Percentiles rank a stretch among this genome's conserved stretches.
Evolutionary conservation across 2,113 vertebrate genomes (phyloP).

Genomic region (Laterallus jamaicensis): DNA sequence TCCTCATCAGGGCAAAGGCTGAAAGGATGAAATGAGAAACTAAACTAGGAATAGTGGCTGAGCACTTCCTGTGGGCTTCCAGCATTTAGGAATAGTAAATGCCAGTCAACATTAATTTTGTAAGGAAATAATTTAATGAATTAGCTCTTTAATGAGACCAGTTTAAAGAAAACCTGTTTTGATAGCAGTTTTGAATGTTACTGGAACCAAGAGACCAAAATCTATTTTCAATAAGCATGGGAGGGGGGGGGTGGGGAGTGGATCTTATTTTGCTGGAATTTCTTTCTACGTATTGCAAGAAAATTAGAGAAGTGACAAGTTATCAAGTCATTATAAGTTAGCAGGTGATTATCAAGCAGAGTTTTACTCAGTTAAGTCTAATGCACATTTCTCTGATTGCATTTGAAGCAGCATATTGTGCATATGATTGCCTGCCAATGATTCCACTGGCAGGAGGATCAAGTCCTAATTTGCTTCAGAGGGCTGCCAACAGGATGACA

Average conservation of each 20-base stretch:
- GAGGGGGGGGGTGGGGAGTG: background rate
- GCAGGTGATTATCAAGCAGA: background rate
- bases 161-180: background rate
- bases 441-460: conserved; percentile 33
- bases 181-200: background rate
- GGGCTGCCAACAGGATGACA: conserved; percentile 28
- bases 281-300: background rate
- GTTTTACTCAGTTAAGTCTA: background rate
- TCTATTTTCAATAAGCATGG: background rate
- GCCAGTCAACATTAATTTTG: background rate
- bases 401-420: conserved; percentile 33
- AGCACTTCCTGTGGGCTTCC: background rate
- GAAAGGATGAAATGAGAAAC: background rate
- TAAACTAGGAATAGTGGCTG: background rate
- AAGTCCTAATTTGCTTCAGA: conserved; percentile 38
- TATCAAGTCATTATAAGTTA: conserved; percentile 8
- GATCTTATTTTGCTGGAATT: background rate
- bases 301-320: background rate
- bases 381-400: background rate
- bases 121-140: background rate
- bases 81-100: background rate
- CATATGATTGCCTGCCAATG: conserved; percentile 33
- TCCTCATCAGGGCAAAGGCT: background rate
- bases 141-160: background rate
- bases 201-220: background rate